Base-by-base conservation (phyloP, 2,797 vertebrate genomes). In the Threskiornis aethiopicus region DNA sequence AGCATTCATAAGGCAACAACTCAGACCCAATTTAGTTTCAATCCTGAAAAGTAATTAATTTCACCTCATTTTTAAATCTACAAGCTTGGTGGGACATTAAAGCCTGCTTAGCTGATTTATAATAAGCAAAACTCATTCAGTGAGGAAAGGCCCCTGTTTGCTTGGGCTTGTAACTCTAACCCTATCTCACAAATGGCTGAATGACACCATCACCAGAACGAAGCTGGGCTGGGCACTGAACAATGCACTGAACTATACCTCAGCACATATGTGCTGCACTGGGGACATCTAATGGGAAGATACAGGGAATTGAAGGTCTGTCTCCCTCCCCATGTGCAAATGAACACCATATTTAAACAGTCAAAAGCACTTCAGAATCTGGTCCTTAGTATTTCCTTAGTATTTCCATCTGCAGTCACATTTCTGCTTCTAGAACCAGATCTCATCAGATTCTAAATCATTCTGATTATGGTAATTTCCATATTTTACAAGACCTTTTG, bases 401-500 rank as follows among this genome's bases (percentile, higher is more conserved):
- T 76, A 58, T 79, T 86, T 77, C 46, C 22, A 44, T 91, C 72
- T 79, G 62, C 24, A 69, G 25, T 77, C 61, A 70, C 46, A 93
- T 59, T 91, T 94, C 62, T 84, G 35, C 42, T 93, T 84, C 51
- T 57, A 76, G 25, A 85, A 46, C 5, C 79, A 91, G 72, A 92
- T 57, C 46, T 42, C 61, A 84, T 88, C 62, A 88, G 51, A 88
- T 90, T 84, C 77, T 88, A 88, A 95, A 93, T 95, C 83, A 76
- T 96, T 81, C 72, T 93, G 76, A 81, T 88, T 91, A 58, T 20
- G 31, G 54, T 52, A 91, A 91, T 96, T 93, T 96, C 87, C 72
- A 84, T 93, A 88, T 88, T 95, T 95, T 81, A 84, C 69, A 70
- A 90, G 89, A 86, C 44, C 73, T 88, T 95, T 76, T 88, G 69